A percentile compares a stretch with the other conserved stretches of the same genome.
These are phyloP conservation scores for Entomyzon cyanotis DNA, from an alignment of 2,113 vertebrate genomes.

Conservation along the genomic window DNA sequence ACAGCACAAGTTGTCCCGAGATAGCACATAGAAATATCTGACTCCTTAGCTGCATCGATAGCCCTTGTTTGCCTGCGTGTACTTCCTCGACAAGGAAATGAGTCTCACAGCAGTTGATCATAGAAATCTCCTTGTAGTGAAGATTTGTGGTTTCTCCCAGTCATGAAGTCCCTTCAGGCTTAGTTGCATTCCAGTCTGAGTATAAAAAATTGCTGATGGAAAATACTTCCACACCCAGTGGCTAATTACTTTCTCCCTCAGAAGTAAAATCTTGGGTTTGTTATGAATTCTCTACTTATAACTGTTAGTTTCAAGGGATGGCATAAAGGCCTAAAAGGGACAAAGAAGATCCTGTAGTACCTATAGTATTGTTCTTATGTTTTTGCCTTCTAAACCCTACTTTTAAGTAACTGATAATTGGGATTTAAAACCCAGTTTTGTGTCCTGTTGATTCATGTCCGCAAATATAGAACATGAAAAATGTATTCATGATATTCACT, in stretches of 20 bases:
- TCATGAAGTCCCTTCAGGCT: background rate
- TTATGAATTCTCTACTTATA: background rate
- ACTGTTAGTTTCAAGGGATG: background rate
- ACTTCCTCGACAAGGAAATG: background rate
- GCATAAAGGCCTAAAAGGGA: background rate
- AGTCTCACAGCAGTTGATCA: background rate
- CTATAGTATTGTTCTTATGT: background rate
- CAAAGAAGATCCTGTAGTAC: background rate
- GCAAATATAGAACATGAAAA: background rate
- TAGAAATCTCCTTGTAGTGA: background rate
- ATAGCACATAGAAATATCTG: background rate
- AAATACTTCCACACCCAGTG: slow-evolving; percentile 5
- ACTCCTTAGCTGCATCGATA: background rate
- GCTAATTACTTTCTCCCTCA: background rate
- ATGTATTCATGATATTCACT: background rate
- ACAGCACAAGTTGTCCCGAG: background rate
- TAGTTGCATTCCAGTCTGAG: background rate
- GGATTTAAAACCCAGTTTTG: background rate
- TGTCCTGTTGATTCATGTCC: background rate
- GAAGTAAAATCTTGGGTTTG: background rate
- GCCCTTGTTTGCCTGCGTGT: background rate
- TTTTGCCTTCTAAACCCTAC: background rate
- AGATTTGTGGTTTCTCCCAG: background rate
- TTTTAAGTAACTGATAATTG: background rate
- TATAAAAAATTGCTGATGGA: slow-evolving; percentile 7